Evolutionary conservation across 2,797 vertebrate species (phyloP), one percentile per base, ranked within the genome.

Genomic region (Nyctalus aviator): DNA sequence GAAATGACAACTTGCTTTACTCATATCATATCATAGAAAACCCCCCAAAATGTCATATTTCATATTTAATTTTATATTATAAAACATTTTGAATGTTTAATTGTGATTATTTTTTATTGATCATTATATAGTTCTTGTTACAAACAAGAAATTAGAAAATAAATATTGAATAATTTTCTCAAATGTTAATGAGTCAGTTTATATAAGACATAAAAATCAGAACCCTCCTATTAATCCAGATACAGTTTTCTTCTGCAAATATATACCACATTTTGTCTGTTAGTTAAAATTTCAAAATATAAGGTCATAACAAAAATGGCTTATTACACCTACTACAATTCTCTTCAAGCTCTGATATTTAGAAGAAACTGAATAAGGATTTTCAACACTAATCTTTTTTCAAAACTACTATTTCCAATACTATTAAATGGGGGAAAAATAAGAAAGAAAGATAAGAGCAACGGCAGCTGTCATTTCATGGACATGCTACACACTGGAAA

Each of bases 21-120:
- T 97, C 97, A 86, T 68, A 96, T 89, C 41, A 94, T 90, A 79
- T 92, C 69, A 96, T 55, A 93, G 81, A 21, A 91, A 94, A 84
- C 9, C 0, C 9, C 0, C 11, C 92, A 81, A 94, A 97, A 95
- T 88, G 85, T 97, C 87, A 76, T 84, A 79, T 93, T 68, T 94
- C 86, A 92, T n/a, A 89, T 59, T 96, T 95, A 72, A 90, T 44
- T 64, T 27, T n/a, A 71, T 62, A 87, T 55, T 71, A 64, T 75
- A 14, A 62, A 2, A 68, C 69, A 68, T n/a, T 85, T 37, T 90
- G 11, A 64, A 95, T 41, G 91, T 91, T 94, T 27, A 20, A 53
- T 46, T 84, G 2, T 64, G 3, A 59, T 62, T 30, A 23, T 30
- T 76, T 78, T 96, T 57, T 27, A 44, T 84, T 84, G 21, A 41